Evolutionary conservation across 2,888 invertebrate genomes (phyloP), one percentile per base, ranked within the genome.

Genomic region (Eueremaeus valkanovi): DNA sequence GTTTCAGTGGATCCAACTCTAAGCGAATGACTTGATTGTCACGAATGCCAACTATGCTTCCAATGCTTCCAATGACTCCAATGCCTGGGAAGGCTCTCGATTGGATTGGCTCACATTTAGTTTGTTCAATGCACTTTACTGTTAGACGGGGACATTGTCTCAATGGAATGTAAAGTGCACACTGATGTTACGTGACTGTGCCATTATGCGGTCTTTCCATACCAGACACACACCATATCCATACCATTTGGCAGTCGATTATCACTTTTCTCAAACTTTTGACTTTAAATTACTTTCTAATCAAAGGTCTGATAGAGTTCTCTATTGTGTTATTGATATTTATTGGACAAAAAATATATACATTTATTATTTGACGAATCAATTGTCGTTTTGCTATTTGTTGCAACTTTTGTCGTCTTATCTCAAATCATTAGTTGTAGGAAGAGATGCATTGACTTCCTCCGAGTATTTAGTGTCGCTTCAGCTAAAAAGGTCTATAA

Each of bases 141-240:
- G 8, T 24, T 58, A 58, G 9, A 24, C 27, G 8, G 16, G 27
- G 3, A 58, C 5, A 9, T 21, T 18, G 9, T 58, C 24, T 58
- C 58, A 58, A 29, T 29, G 58, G 58, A 51, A 51, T 51, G 51
- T 18, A 51, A 51, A 51, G 51, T 51, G 51, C 8, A 51, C 51
- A 51, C 51, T 18, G n/a, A 51, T 51, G 51, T 51, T 51, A 51
- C 9, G 51, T 18, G 6, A 51, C 51, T 18, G 5, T 18, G 5
- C 51, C 51, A 51, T 51, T 51, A 51, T 51, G 51, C 51, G 51
- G 51, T 11, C 51, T n/a, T n/a, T n/a, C n/a, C n/a, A n/a, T n/a
- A n/a, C n/a, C n/a, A n/a, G n/a, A n/a, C n/a, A n/a, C n/a, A n/a
- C n/a, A n/a, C n/a, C n/a, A n/a, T n/a, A n/a, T n/a, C n/a, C n/a